Conservation (phyloP, 2,797 vertebrate species). For the Alectoris magna region DNA sequence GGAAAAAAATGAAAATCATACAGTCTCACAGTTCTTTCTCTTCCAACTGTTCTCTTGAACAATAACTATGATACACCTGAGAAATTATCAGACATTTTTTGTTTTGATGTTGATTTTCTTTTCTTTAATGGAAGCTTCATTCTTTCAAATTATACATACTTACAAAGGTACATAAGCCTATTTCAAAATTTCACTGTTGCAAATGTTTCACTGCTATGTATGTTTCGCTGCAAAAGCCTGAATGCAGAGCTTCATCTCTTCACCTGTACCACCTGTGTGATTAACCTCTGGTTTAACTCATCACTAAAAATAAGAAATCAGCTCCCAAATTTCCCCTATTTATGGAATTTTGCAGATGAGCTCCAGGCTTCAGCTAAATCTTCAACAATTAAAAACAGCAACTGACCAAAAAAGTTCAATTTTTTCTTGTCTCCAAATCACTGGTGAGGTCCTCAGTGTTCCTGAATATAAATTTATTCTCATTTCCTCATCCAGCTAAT, state of each 20-base stretch:
- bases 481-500: background rate
- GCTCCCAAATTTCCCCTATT: background rate
- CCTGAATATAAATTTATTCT: background rate
- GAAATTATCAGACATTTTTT: background rate
- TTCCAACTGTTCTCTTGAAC: background rate
- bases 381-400: background rate
- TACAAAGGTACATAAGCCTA: accelerated
- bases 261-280: background rate
- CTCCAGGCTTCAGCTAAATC: background rate
- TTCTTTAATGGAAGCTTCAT: background rate
- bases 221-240: background rate
- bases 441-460: background rate
- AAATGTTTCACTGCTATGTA: background rate
- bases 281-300: background rate
- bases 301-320: background rate
- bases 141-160: background rate
- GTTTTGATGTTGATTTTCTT: background rate
- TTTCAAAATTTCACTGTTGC: background rate
- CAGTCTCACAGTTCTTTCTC: background rate
- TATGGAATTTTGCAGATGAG: background rate
- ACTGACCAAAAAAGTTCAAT: background rate
- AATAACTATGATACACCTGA: background rate
- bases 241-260: background rate
- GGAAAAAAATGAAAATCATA: background rate
- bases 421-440: background rate